Conservation (phyloP, 1,140 invertebrate species). For the Lordiphosa collinella region DNA sequence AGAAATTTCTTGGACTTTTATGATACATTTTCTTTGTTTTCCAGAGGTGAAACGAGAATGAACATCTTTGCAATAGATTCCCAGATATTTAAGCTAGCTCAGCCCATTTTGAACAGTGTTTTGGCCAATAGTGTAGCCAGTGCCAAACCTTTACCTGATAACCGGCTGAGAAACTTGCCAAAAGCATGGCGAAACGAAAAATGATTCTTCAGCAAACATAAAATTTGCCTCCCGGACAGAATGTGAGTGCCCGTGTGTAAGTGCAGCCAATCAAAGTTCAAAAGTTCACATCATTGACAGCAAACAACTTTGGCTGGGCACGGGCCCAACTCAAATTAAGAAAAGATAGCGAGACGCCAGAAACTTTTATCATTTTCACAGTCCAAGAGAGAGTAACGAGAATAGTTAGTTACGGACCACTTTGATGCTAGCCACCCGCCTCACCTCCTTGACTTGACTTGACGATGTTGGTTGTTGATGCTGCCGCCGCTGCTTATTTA, state of each 20-base stretch:
- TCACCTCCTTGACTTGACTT: not conserved
- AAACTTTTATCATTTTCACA: slow-evolving; percentile 72
- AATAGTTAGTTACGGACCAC: slow-evolving; percentile 42
- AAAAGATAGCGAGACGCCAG: slow-evolving; percentile 53
- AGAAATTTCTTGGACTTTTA: too few relatives aligned
- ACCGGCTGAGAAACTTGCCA: too few relatives aligned
- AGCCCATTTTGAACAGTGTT: too few relatives aligned
- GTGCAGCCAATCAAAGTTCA: slow-evolving; percentile 67
- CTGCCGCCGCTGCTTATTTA: slow-evolving; percentile 29
- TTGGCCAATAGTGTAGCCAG: too few relatives aligned
- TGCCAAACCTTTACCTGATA: too few relatives aligned
- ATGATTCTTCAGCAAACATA: too few relatives aligned
- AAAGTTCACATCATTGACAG: slow-evolving; percentile 71
- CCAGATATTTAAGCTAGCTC: too few relatives aligned
- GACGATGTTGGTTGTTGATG: too few relatives aligned
- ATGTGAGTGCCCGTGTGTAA: slow-evolving; percentile 13
- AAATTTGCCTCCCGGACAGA: not conserved
- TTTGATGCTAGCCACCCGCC: not conserved
- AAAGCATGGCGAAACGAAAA: too few relatives aligned
- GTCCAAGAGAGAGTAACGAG: slow-evolving; percentile 32
- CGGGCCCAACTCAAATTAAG: slow-evolving; percentile 62
- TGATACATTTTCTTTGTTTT: too few relatives aligned
- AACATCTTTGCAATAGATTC: too few relatives aligned
- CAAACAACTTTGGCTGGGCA: slow-evolving; percentile 45
- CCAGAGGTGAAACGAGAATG: too few relatives aligned